Conservation (phyloP, 2,797 vertebrate genomes). For the Ptychobarbus kaznakovi region DNA sequence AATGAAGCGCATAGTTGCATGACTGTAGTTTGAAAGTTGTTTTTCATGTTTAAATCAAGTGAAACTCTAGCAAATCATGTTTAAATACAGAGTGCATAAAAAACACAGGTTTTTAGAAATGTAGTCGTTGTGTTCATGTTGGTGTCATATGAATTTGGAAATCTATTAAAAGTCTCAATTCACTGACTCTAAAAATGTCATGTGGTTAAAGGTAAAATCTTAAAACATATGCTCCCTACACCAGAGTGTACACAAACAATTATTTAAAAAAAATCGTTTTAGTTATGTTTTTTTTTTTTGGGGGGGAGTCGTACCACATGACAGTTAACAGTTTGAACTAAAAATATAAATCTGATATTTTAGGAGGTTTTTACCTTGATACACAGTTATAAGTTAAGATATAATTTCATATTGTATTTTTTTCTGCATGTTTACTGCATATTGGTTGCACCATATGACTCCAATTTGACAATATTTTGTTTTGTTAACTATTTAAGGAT, state of each 20-base stretch:
- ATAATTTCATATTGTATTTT: neutral
- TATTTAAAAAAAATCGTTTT: neutral
- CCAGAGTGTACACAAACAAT: neutral
- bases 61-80: neutral
- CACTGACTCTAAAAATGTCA: too few relatives aligned
- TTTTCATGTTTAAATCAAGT: neutral
- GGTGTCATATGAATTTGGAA: neutral
- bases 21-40: constrained; percentile 16
- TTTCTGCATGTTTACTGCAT: neutral
- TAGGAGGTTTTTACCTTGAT: neutral
- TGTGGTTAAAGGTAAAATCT: neutral
- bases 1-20: neutral
- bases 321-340: neutral
- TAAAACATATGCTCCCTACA: neutral
- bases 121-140: neutral
- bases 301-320: neutral
- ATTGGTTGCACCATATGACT: neutral
- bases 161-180: neutral
- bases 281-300: neutral
- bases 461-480: too few relatives aligned
- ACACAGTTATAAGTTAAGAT: neutral
- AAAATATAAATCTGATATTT: neutral
- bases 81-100: neutral
- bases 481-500: too few relatives aligned
- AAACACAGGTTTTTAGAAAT: neutral